phyloP scores from a whole-genome alignment of 2,113 vertebrate species.

The Cariama cristata region DNA sequence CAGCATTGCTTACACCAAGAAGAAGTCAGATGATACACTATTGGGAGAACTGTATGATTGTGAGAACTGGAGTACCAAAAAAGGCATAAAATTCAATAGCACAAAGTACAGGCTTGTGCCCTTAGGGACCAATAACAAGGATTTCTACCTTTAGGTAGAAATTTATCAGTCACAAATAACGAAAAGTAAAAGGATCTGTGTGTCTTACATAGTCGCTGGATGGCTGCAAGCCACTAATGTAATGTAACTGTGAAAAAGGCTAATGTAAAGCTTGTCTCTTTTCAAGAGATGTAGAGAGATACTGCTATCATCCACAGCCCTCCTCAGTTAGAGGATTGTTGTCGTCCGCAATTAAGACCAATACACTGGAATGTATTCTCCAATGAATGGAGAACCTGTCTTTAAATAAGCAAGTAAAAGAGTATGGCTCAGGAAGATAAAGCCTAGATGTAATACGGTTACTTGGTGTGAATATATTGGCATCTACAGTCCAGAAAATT shows the following conservation, averaged over 20 bases:
- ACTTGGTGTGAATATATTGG: not conserved
- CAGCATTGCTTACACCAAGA: not conserved
- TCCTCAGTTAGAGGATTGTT: not conserved
- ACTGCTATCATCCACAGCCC: not conserved
- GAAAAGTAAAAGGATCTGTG: not conserved
- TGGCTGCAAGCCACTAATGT: not conserved
- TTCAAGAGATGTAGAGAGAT: not conserved
- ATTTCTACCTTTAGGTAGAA: not conserved
- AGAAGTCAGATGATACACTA: not conserved
- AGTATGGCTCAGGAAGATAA: not conserved
- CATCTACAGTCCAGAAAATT: not conserved
- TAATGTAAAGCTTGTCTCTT: not conserved
- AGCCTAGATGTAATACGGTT: not conserved
- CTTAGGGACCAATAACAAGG: not conserved
- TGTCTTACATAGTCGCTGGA: not conserved
- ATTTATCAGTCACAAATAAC: not conserved
- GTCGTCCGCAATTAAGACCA: not conserved
- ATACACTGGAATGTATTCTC: no score
- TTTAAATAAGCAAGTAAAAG: not conserved
- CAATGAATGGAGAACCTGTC: not conserved
- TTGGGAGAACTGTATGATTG: not conserved
- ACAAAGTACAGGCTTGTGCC: not conserved
- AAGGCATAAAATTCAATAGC: not conserved
- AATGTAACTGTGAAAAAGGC: not conserved
- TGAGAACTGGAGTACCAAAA: not conserved